These are phyloP conservation scores for Patella depressa DNA, from an alignment of 2,888 invertebrate species.

Conservation along the genomic window DNA sequence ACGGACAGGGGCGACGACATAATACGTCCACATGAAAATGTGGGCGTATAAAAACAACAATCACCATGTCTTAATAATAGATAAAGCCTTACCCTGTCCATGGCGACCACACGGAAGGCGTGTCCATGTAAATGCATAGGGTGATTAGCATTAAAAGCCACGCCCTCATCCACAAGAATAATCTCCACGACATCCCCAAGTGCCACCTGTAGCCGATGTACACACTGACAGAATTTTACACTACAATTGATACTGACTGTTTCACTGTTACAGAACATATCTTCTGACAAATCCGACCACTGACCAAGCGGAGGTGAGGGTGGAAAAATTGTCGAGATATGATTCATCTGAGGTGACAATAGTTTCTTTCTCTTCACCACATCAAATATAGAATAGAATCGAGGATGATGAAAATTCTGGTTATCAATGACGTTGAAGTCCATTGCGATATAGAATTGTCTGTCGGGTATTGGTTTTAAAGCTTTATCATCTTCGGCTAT, in stretches of 20 bases:
- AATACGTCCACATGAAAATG: too few species aligned
- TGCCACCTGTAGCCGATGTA: constrained; percentile 84
- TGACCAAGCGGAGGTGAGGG: constrained; percentile 81
- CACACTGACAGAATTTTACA: constrained; percentile 84
- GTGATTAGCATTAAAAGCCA: constrained; percentile 56
- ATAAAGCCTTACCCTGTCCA: constrained; percentile 49
- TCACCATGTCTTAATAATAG: too few species aligned
- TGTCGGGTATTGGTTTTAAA: constrained; percentile 75
- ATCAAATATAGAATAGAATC: constrained; percentile 72
- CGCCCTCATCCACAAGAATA: constrained; percentile 87
- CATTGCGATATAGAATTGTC: constrained; percentile 87
- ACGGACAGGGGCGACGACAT: too few species aligned
- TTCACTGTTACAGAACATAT: constrained; percentile 47
- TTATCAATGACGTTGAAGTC: constrained; percentile 90
- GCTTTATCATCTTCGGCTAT: constrained; percentile 74
- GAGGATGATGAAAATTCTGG: constrained; percentile 81
- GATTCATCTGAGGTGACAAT: constrained; percentile 86
- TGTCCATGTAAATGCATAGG: constrained; percentile 67
- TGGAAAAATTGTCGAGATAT: constrained; percentile 84
- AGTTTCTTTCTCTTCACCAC: constrained; percentile 76
- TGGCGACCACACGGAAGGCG: constrained; percentile 58
- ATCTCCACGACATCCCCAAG: constrained; percentile 86
- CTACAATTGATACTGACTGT: constrained; percentile 78
- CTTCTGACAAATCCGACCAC: constrained; percentile 75
- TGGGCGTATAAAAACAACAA: too few species aligned